Evolutionary conservation across 2,113 vertebrate species (phyloP), one percentile per base, ranked within the genome.

Genomic region (Lates calcarifer): DNA sequence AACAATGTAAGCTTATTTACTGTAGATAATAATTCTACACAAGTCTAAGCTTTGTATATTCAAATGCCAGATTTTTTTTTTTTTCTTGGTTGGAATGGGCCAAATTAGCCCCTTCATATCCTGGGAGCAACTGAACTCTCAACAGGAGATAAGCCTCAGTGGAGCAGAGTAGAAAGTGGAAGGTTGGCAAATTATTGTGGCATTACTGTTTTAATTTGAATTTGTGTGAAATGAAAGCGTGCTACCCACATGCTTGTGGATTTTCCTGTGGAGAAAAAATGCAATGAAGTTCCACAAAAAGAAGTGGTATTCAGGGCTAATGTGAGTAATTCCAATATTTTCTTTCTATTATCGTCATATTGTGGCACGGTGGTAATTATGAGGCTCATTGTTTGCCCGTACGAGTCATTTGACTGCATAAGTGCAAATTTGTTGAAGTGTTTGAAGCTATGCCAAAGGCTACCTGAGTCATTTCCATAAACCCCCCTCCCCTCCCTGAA

Each of bases 191-290:
- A 79, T 78, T 68, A 60, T 73, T 65, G 67, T 39, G 1, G 53
- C 28, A 43, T 74, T 79, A 72, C 22, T n/a, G 26, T 35, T 71
- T 72, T 73, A 69, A 88, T n/a, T n/a, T 89, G 58, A 82, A 84
- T 81, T 58, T 51, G 26, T 79, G 26, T 77, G 41, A 55, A 66
- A 77, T 57, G 20, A 81, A 72, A 83, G 17, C 22, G 13, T n/a
- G 9, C 66, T 39, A 12, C 35, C 56, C 68, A 62, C 51, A 22
- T 41, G 26, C 6, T 43, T 67, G 13, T 39, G 57, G 24, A 62
- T 41, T 66, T 57, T 26, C 28, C 37, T 57, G 51, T 28, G 15
- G 10, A n/a, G 11, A 61, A 35, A 29, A 17, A 24, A 1, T 1
- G 56, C 47, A 79, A 79, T 62, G 68, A 81, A 60, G 70, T 63